Percentiles rank a stretch among this genome's conserved stretches.
phyloP scores from a whole-genome alignment of 2,888 invertebrate species.

The Blastobasis adustella region DNA sequence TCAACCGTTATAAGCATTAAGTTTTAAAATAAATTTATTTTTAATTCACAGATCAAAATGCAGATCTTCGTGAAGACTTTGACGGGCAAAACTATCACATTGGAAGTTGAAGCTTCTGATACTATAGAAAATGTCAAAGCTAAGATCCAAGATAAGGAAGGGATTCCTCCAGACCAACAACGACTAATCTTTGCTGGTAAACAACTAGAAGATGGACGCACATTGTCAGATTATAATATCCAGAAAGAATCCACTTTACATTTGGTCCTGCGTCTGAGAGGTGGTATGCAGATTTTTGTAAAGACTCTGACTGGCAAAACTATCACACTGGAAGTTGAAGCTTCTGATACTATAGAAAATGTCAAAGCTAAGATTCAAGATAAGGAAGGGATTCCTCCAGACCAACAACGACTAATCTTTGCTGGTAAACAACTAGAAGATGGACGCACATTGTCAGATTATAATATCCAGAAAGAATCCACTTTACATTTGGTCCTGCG shows the following conservation, averaged over 20 bases:
- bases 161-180: slow-evolving; percentile 17
- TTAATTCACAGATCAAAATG: slow-evolving; percentile 32
- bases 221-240: slow-evolving; percentile 16
- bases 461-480: slow-evolving; percentile 20
- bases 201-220: slow-evolving; percentile 16
- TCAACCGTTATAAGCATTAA: neutral
- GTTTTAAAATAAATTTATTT: slow-evolving; percentile 1
- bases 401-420: slow-evolving; percentile 18
- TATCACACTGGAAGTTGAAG: slow-evolving; percentile 17
- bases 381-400: slow-evolving; percentile 19
- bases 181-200: slow-evolving; percentile 16
- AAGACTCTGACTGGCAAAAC: slow-evolving; percentile 20
- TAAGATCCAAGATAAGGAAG: slow-evolving; percentile 16
- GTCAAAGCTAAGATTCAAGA: slow-evolving; percentile 20
- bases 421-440: slow-evolving; percentile 20
- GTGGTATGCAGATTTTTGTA: slow-evolving; percentile 17
- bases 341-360: slow-evolving; percentile 18
- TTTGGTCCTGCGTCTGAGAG: slow-evolving; percentile 13
- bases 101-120: slow-evolving; percentile 12
- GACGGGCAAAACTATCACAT: slow-evolving; percentile 12
- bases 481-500: slow-evolving; percentile 17
- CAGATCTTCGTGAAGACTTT: slow-evolving; percentile 28
- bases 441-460: slow-evolving; percentile 18
- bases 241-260: slow-evolving; percentile 16
- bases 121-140: slow-evolving; percentile 17